phyloP scores from a whole-genome alignment of 2,113 vertebrate species.

The Oostethus manadensis region DNA sequence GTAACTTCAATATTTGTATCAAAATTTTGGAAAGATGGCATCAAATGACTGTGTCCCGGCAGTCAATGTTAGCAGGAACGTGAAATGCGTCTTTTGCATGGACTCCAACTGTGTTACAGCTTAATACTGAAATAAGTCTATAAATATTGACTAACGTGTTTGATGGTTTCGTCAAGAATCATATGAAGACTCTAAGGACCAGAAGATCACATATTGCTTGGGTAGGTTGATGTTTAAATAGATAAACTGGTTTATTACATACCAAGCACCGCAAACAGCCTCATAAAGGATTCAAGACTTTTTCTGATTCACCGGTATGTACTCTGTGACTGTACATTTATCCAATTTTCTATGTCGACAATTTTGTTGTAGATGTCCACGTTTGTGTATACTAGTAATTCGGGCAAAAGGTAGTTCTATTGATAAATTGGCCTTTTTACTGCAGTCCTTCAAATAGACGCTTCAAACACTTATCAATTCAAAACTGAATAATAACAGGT shows the following conservation, averaged over 20 bases:
- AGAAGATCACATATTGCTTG: slow-evolving; percentile 5
- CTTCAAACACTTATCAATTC: background rate
- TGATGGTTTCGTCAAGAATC: slow-evolving; percentile 24
- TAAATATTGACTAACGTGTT: slow-evolving; percentile 29
- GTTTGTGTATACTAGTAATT: background rate
- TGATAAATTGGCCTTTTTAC: background rate
- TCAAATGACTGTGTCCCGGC: slow-evolving; percentile 39
- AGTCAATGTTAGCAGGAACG: slow-evolving; percentile 36
- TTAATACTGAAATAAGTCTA: slow-evolving; percentile 5
- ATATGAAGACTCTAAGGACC: slow-evolving; percentile 8
- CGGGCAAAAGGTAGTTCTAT: background rate
- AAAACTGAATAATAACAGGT: too few species aligned
- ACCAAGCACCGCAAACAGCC: background rate
- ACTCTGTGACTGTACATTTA: background rate
- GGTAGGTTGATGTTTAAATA: slow-evolving; percentile 1
- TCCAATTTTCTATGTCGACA: background rate
- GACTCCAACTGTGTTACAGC: background rate
- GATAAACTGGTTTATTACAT: slow-evolving; percentile 2
- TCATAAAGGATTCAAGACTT: too few species aligned
- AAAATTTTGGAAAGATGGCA: slow-evolving; percentile 53
- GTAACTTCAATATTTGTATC: slow-evolving; percentile 74
- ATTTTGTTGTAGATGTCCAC: background rate
- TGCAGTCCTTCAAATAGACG: background rate
- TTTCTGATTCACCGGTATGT: background rate
- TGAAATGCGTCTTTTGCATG: slow-evolving; percentile 33